Evolutionary conservation across 1,140 invertebrate genomes (phyloP).

Genomic region (Drusus annulatus): DNA sequence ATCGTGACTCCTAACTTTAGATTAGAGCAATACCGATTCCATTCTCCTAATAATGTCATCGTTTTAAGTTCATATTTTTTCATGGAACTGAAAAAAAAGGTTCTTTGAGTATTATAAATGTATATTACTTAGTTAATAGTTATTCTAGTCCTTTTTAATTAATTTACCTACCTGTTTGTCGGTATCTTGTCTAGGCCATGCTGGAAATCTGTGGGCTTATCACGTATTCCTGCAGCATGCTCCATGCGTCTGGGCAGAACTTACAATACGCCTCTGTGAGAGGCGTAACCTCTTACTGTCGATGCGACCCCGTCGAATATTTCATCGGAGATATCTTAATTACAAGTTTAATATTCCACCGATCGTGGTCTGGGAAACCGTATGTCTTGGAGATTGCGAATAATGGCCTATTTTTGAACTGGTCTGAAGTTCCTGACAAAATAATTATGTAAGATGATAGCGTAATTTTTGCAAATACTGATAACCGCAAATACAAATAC

Average conservation of each 20-base stretch:
- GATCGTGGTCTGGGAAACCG: constrained; percentile 15
- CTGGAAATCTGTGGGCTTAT: neutral
- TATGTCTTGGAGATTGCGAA: constrained; percentile 52
- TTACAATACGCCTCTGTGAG: neutral
- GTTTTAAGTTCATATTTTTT: too few species aligned
- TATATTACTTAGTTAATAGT: too few species aligned
- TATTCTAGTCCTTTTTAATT: neutral
- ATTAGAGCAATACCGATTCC: too few species aligned
- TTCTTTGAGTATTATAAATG: too few species aligned
- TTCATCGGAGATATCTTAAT: constrained; percentile 54
- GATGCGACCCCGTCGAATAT: constrained; percentile 15
- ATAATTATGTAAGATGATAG: neutral
- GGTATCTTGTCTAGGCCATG: neutral
- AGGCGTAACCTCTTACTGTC: neutral
- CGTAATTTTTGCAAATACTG: too few species aligned
- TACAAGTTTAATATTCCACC: constrained; percentile 55
- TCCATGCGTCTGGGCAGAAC: neutral
- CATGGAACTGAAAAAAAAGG: too few species aligned
- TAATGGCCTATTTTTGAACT: constrained; percentile 52
- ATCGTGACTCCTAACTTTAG: too few species aligned
- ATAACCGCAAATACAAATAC: too few species aligned
- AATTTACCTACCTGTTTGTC: neutral
- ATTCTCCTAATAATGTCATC: too few species aligned
- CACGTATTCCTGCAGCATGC: neutral
- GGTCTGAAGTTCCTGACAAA: neutral